These are phyloP conservation scores for Crypturellus tataupa DNA, from an alignment of 2,797 vertebrate genomes.

Conservation along the genomic window DNA sequence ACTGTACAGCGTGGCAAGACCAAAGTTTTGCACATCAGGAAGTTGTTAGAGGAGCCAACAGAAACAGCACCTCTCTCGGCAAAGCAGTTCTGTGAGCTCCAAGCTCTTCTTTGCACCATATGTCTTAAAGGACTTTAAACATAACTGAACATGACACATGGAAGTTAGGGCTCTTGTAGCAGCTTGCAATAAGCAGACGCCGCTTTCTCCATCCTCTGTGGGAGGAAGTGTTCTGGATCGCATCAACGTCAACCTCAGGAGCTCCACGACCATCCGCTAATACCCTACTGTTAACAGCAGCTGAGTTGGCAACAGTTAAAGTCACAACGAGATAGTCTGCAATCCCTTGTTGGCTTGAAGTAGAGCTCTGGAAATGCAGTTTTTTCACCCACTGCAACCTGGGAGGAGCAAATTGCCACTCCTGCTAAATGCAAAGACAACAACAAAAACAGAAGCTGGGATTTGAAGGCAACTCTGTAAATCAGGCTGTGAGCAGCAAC, in stretches of 20 bases:
- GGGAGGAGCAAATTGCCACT: not conserved
- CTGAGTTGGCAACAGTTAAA: not conserved
- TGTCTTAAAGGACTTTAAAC: not conserved
- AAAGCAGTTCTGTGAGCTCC: not conserved
- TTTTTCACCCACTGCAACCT: not conserved
- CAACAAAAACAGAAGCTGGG: not conserved
- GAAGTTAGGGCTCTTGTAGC: not conserved
- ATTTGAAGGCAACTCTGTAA: not conserved
- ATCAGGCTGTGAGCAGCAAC: not conserved
- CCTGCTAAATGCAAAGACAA: not conserved
- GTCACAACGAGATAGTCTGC: not conserved
- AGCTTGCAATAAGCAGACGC: not conserved
- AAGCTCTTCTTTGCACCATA: not conserved
- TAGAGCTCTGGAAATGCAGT: not conserved
- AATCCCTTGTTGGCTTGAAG: not conserved
- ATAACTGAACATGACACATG: not conserved
- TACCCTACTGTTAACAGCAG: slow-evolving; percentile 3
- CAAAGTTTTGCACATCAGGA: not conserved
- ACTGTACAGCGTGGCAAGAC: not conserved
- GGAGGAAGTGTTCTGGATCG: not conserved
- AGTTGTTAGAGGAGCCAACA: not conserved
- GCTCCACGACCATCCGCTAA: not conserved
- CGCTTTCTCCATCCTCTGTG: slow-evolving; percentile 6
- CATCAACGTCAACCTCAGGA: not conserved
- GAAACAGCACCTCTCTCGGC: not conserved